These are phyloP conservation scores for Caenorhabditis sp. DNA, from an alignment of 2,888 invertebrate species.

Conservation along the genomic window DNA sequence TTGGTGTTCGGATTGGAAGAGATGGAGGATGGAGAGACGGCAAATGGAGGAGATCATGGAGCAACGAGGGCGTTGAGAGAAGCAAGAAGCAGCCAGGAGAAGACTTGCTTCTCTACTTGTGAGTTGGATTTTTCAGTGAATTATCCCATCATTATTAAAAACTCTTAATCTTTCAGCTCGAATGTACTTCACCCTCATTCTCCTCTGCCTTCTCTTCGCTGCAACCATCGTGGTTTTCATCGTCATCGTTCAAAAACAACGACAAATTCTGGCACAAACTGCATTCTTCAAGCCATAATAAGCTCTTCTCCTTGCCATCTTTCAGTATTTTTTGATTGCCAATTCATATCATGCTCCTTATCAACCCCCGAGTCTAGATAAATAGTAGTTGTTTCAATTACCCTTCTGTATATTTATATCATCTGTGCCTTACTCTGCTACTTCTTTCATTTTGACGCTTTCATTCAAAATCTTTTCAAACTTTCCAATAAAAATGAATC, in stretches of 20 bases:
- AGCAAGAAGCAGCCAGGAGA: conserved; percentile 33
- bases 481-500: conserved; percentile 12
- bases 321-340: neutral
- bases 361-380: conserved; percentile 33
- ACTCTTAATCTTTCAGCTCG: conserved; percentile 55
- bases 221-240: conserved; percentile 59
- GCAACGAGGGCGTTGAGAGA: conserved; percentile 52
- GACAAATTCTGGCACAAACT: conserved; percentile 65
- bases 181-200: conserved; percentile 57
- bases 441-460: conserved; percentile 40
- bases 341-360: conserved; percentile 42
- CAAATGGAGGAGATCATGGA: conserved; percentile 50
- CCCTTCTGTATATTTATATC: conserved; percentile 36
- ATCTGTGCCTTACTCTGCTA: conserved; percentile 7
- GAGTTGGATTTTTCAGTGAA: no score
- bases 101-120: conserved; percentile 70
- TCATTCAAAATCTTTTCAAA: neutral
- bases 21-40: conserved; percentile 58
- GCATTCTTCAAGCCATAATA: conserved; percentile 65
- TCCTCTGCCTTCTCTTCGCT: conserved; percentile 54
- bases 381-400: neutral
- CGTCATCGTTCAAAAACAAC: conserved; percentile 66
- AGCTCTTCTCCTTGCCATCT: conserved; percentile 23
- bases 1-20: conserved; percentile 77
- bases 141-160: no score